These are phyloP conservation scores for Chalcosyrphus nemorum DNA, from an alignment of 2,888 invertebrate genomes.

Conservation along the genomic window DNA sequence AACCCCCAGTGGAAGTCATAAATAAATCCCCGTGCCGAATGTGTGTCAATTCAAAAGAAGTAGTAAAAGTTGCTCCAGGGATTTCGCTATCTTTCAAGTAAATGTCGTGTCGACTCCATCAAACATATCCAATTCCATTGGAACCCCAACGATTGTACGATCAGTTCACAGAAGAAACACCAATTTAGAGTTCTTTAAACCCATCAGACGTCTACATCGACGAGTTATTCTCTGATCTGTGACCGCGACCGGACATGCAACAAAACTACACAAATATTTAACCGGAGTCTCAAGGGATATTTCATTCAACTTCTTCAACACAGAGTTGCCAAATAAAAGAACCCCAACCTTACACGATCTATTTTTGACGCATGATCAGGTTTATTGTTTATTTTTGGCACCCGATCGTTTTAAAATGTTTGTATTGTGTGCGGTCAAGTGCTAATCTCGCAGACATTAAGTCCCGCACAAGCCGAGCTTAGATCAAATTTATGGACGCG, in stretches of 20 bases:
- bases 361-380: neutral
- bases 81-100: neutral
- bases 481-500: slow-evolving; percentile 7
- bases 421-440: slow-evolving; percentile 28
- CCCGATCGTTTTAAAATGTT: slow-evolving; percentile 16
- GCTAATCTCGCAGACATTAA: slow-evolving; percentile 13
- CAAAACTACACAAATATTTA: slow-evolving; percentile 1
- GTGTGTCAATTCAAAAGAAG: neutral
- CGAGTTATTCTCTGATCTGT: neutral
- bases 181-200: neutral
- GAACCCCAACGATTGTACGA: too few relatives aligned
- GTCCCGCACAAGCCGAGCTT: slow-evolving; percentile 18
- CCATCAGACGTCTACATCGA: neutral
- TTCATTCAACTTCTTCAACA: slow-evolving; percentile 2
- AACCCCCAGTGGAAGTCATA: neutral
- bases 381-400: slow-evolving; percentile 4
- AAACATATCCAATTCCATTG: neutral
- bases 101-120: neutral
- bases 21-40: neutral
- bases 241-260: neutral
- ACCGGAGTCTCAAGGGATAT: neutral
- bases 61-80: neutral
- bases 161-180: neutral
- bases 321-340: slow-evolving; percentile 5
- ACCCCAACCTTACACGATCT: neutral